A percentile compares a stretch with the other conserved stretches of the same genome.
Evolutionary conservation across 2,113 vertebrate genomes (phyloP).

Genomic region (Apodemus speciosus): DNA sequence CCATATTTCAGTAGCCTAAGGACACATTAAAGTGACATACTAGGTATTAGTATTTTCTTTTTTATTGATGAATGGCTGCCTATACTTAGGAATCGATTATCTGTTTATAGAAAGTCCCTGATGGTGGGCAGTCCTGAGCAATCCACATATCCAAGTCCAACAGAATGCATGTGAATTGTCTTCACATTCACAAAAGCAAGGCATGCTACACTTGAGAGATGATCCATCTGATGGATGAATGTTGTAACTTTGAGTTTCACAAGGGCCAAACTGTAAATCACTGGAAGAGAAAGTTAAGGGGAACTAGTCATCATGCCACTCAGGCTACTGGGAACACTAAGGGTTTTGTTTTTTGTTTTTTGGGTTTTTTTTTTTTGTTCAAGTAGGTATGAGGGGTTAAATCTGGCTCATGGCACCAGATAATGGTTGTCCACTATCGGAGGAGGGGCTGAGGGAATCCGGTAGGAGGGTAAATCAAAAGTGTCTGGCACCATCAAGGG

Average conservation of each 20-base stretch:
- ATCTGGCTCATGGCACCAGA: constrained; percentile 49
- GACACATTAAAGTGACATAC: background rate
- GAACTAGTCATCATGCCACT: constrained; percentile 1
- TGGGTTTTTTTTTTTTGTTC: too few species aligned
- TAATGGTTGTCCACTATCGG: constrained; percentile 39
- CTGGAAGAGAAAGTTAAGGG: background rate
- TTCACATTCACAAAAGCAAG: background rate
- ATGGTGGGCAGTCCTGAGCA: background rate
- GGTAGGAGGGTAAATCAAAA: constrained; percentile 64
- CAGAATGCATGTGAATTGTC: background rate
- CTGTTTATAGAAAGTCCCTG: background rate
- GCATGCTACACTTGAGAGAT: rapidly evolving
- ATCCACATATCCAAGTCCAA: background rate
- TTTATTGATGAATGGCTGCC: background rate
- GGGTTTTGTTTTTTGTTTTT: too few species aligned
- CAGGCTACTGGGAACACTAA: background rate
- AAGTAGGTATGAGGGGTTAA: constrained; percentile 43
- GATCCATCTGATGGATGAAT: background rate
- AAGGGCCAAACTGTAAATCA: background rate
- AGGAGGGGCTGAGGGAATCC: background rate
- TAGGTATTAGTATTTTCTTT: background rate
- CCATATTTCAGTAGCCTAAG: background rate
- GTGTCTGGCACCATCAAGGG: background rate
- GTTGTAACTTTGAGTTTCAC: background rate
- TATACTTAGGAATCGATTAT: background rate